Base-by-base conservation (phyloP, 2,888 invertebrate genomes). In the Acronicta aceris region DNA sequence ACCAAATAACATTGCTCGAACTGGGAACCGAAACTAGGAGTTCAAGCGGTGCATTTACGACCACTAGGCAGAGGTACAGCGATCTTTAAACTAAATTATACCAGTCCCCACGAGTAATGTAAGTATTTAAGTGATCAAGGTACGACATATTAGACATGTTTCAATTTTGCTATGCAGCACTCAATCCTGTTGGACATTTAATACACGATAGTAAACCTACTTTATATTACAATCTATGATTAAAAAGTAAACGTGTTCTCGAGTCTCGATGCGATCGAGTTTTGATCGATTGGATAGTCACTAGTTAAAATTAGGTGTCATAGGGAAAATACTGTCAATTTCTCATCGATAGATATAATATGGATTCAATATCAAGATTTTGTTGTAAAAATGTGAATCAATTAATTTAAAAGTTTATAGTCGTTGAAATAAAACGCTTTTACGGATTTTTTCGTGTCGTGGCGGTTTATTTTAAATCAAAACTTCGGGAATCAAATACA, bases 271-370 rank as follows among this genome's bases (percentile, higher is more conserved):
- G 17, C 13, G 52, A 33, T 58, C 58, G 15, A 65, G 17, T 52
- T 65, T 57, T 67, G 65, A 67, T 71, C 41, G 67, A 67, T 65
- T 71, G 40, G n/a, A 16, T 63, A n/a, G 2, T 48, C 25, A 45
- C 49, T 65, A 48, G 4, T 6, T 30, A 15, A 2, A 43, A 45
- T 8, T 30, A 30, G 30, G 15, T 46, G 43, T 1, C n/a, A 33
- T 30, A 51, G 7, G 33, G 13, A 48, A 54, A 54, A 55, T 36
- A 36, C 21, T 21, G 4, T 36, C 5, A n/a, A 2, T 38, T 3
- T 38, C 6, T n/a, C n/a, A 4, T n/a, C n/a, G n/a, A n/a, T n/a
- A n/a, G n/a, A n/a, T n/a, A n/a, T n/a, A n/a, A n/a, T n/a, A n/a
- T n/a, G n/a, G n/a, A n/a, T n/a, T n/a, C n/a, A n/a, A n/a, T n/a